phyloP scores from a whole-genome alignment of 2,113 vertebrate species.

The Hemibagrus wyckioides region DNA sequence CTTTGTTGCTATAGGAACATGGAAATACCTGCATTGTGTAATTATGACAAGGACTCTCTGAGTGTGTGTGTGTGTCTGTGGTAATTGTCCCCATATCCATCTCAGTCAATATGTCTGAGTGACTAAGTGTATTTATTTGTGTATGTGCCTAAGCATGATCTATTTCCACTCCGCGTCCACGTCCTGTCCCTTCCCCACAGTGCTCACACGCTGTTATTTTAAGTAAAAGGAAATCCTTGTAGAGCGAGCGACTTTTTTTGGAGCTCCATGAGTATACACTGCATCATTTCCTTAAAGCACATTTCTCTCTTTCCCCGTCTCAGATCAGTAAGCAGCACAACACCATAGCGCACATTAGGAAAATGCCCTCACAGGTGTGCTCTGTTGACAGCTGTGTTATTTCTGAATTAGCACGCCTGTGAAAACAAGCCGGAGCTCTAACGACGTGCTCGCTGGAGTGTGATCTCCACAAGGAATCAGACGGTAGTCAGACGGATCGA shows the following conservation, averaged over 20 bases:
- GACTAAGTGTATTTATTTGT: slow-evolving; percentile 10
- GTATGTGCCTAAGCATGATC: slow-evolving; percentile 32
- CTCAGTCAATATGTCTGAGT: slow-evolving; percentile 41
- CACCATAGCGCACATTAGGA: not conserved
- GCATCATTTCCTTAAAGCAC: slow-evolving; percentile 3
- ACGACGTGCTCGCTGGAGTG: not conserved
- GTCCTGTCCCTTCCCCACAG: slow-evolving; percentile 47
- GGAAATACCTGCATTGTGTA: slow-evolving; percentile 60
- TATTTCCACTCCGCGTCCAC: not conserved
- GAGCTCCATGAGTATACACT: slow-evolving; percentile 40
- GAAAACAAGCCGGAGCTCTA: slow-evolving; percentile 49
- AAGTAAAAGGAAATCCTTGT: slow-evolving; percentile 65
- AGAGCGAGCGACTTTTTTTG: slow-evolving; percentile 56
- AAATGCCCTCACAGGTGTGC: slow-evolving; percentile 17
- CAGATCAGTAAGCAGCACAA: not conserved
- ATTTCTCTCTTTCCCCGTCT: not conserved
- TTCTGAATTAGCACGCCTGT: slow-evolving; percentile 26
- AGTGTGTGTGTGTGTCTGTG: not conserved
- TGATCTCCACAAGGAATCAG: not conserved
- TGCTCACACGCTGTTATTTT: slow-evolving; percentile 65
- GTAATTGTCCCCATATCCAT: slow-evolving; percentile 14
- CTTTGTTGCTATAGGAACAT: slow-evolving; percentile 74
- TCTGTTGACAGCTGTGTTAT: slow-evolving; percentile 52
- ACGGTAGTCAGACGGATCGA: not conserved
- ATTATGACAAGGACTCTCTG: slow-evolving; percentile 64